A percentile compares a stretch with the other conserved stretches of the same genome.
These are phyloP conservation scores for Stictonetta naevosa DNA, from an alignment of 2,113 vertebrate species.

Conservation along the genomic window DNA sequence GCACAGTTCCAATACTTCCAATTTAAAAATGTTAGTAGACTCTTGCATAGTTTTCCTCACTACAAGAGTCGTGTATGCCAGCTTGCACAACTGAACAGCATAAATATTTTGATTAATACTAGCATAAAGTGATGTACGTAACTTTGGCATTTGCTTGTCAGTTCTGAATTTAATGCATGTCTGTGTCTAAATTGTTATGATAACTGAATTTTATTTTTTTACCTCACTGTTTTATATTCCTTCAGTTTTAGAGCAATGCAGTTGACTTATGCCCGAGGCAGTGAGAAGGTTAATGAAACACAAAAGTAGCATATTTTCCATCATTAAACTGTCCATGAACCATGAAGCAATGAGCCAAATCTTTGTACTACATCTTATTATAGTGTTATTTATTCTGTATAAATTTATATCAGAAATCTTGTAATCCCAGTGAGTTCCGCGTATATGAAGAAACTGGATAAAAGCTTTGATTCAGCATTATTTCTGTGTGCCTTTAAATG, in stretches of 20 bases:
- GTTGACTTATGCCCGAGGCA: not conserved
- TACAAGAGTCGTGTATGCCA: not conserved
- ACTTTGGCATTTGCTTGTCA: not conserved
- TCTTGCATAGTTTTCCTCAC: not conserved
- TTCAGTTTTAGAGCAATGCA: not conserved
- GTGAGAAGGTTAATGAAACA: slow-evolving; percentile 41
- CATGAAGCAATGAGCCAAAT: slow-evolving; percentile 3
- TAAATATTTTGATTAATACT: not conserved
- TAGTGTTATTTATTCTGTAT: not conserved
- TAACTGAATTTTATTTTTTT: not conserved
- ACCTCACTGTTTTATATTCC: not conserved
- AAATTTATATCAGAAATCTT: not conserved
- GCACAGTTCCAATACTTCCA: not conserved
- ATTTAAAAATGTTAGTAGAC: not conserved
- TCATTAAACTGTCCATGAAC: slow-evolving; percentile 35
- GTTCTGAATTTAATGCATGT: not conserved
- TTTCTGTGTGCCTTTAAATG: not conserved
- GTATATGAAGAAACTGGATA: not conserved
- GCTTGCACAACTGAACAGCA: not conserved
- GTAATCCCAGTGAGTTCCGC: not conserved
- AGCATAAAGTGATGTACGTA: not conserved
- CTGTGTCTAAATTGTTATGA: not conserved
- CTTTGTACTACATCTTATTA: slow-evolving; percentile 25
- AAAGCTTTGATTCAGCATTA: not conserved
- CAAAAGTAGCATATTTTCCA: slow-evolving; percentile 39